Evolutionary conservation across 2,888 invertebrate genomes (phyloP).

Genomic region (Empis stercorea): DNA sequence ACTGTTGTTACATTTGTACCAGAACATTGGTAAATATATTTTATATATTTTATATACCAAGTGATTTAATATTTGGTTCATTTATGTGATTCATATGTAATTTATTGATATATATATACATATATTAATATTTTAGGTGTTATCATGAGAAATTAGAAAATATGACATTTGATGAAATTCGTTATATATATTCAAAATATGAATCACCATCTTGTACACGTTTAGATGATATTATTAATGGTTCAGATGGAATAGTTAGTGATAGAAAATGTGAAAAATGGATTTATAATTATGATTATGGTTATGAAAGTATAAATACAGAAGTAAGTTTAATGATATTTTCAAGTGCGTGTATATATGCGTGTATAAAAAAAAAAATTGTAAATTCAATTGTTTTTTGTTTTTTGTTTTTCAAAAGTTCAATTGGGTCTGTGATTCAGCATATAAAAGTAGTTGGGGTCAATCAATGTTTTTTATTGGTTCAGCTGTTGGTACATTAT

Average conservation of each 20-base stretch:
- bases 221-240: conserved; percentile 16
- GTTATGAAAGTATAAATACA: conserved; percentile 45
- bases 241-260: conserved; percentile 9
- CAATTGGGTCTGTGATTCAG: conserved; percentile 45
- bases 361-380: too few relatives aligned
- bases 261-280: conserved; percentile 35
- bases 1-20: conserved; percentile 43
- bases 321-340: conserved; percentile 36
- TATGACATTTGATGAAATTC: conserved; percentile 13
- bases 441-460: conserved; percentile 42
- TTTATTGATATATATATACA: too few relatives aligned
- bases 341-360: neutral
- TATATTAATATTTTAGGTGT: too few relatives aligned
- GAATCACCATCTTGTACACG: conserved; percentile 23
- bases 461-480: conserved; percentile 48
- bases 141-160: conserved; percentile 18
- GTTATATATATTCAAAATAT: conserved; percentile 19
- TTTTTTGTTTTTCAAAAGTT: conserved; percentile 21
- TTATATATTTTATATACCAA: too few relatives aligned
- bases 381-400: too few relatives aligned
- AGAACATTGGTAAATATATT: conserved; percentile 28
- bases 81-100: too few relatives aligned
- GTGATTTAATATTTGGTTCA: too few relatives aligned
- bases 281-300: conserved; percentile 42
- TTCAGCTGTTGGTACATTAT: conserved; percentile 43